A percentile compares a stretch with the other conserved stretches of the same genome.
These are phyloP conservation scores for Gymnoscopelus braueri DNA, from an alignment of 2,797 vertebrate species.

Conservation along the genomic window DNA sequence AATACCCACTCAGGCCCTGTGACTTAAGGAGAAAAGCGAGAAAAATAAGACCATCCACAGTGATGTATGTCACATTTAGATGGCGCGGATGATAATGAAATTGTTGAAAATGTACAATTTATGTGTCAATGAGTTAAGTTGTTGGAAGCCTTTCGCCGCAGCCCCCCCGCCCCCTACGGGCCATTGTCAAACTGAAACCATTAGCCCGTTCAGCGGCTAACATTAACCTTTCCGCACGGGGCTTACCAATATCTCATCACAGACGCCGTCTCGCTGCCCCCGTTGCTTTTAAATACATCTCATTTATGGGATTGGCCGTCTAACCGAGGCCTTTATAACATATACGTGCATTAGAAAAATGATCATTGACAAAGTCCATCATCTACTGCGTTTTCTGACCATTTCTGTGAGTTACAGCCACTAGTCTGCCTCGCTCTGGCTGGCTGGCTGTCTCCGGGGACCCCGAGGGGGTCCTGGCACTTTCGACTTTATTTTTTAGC, in stretches of 20 bases:
- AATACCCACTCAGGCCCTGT: slow-evolving; percentile 75
- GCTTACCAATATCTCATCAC: slow-evolving; percentile 81
- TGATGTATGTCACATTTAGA: slow-evolving; percentile 74
- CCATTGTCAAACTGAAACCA: slow-evolving; percentile 79
- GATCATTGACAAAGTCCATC: slow-evolving; percentile 77
- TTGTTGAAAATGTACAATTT: slow-evolving; percentile 80
- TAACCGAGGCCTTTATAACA: slow-evolving; percentile 73
- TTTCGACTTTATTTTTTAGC: slow-evolving; percentile 14
- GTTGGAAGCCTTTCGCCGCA: slow-evolving; percentile 52
- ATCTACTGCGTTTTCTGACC: slow-evolving; percentile 69
- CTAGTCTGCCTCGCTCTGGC: slow-evolving; percentile 40
- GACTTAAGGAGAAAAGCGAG: slow-evolving; percentile 66
- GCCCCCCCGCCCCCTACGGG: slow-evolving; percentile 76
- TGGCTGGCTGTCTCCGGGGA: slow-evolving; percentile 41
- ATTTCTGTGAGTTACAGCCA: slow-evolving; percentile 72
- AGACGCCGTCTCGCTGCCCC: slow-evolving; percentile 53
- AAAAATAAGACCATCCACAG: slow-evolving; percentile 75
- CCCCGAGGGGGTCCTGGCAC: slow-evolving; percentile 22
- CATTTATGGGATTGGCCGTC: slow-evolving; percentile 64
- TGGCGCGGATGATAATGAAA: slow-evolving; percentile 78
- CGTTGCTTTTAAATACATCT: slow-evolving; percentile 61
- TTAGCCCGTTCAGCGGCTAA: slow-evolving; percentile 74
- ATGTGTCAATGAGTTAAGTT: slow-evolving; percentile 76
- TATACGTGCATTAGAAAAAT: slow-evolving; percentile 77
- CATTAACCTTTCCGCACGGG: slow-evolving; percentile 80